A percentile compares a stretch with the other conserved stretches of the same genome.
phyloP scores from a whole-genome alignment of 1,140 invertebrate genomes.

The Plutomurus gul region DNA sequence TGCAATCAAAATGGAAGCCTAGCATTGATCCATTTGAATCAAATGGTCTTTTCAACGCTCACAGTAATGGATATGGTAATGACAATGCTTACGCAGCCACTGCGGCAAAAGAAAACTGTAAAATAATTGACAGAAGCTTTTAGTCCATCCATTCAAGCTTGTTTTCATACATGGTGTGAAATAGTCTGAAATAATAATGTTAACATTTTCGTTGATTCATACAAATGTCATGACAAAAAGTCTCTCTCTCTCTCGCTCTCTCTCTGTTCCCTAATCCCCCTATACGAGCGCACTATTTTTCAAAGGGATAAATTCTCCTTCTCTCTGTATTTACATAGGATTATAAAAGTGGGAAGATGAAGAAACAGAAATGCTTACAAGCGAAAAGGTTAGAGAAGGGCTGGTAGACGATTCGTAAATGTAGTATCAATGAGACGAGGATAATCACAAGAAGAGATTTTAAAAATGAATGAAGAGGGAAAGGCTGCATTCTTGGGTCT shows the following conservation, averaged over 20 bases:
- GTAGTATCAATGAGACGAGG: too few species aligned
- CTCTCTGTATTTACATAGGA: too few species aligned
- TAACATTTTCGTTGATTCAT: constrained; percentile 18
- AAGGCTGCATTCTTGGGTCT: background rate
- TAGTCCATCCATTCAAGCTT: background rate
- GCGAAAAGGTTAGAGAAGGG: too few species aligned
- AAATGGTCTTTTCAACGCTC: background rate
- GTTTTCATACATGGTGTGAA: background rate
- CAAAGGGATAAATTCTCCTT: too few species aligned
- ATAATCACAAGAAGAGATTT: background rate
- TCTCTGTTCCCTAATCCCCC: too few species aligned
- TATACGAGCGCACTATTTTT: too few species aligned
- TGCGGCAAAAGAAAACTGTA: background rate
- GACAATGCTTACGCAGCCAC: background rate
- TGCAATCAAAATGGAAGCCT: constrained; percentile 1
- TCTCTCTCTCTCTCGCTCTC: background rate
- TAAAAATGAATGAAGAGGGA: background rate
- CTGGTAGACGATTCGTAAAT: too few species aligned
- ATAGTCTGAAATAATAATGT: constrained; percentile 1
- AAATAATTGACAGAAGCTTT: background rate
- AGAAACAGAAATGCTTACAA: too few species aligned
- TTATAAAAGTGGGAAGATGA: too few species aligned
- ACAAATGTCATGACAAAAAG: background rate
- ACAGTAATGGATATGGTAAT: background rate
- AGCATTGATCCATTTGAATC: background rate